phyloP scores from a whole-genome alignment of 2,888 invertebrate genomes.

The Scaptomyza flava region DNA sequence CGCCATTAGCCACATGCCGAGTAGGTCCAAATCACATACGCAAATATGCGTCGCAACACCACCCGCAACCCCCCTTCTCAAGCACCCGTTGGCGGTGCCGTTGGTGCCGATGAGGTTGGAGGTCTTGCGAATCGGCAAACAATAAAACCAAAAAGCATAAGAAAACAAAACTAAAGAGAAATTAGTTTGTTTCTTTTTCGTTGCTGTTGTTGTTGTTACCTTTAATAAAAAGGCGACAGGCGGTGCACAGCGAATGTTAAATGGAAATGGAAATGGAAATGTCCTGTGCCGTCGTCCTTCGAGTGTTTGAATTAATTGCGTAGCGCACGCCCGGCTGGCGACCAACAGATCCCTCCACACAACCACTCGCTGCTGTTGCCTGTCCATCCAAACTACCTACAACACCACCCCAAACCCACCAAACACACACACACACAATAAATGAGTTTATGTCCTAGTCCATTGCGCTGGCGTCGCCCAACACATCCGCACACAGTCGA shows the following conservation, averaged over 20 bases:
- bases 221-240: slow-evolving; percentile 44
- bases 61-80: not conserved
- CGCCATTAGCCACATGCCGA: slow-evolving; percentile 70
- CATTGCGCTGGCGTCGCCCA: slow-evolving; percentile 50
- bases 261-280: slow-evolving; percentile 47
- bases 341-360: slow-evolving; percentile 32
- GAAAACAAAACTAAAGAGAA: not conserved
- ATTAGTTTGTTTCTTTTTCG: slow-evolving; percentile 10
- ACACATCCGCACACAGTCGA: slow-evolving; percentile 47
- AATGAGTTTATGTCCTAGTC: slow-evolving; percentile 77
- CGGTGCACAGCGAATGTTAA: slow-evolving; percentile 12
- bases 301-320: slow-evolving; percentile 77
- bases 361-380: not conserved
- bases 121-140: slow-evolving; percentile 38
- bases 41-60: slow-evolving; percentile 52
- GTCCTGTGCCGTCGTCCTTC: slow-evolving; percentile 72
- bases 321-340: slow-evolving; percentile 75
- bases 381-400: slow-evolving; percentile 41
- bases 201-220: slow-evolving; percentile 30
- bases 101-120: not conserved
- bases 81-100: not conserved
- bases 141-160: slow-evolving; percentile 35
- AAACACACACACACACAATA: slow-evolving; percentile 59
- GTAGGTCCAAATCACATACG: slow-evolving; percentile 64
- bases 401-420: not conserved